Base-by-base conservation (phyloP, 2,888 invertebrate species). In the Meliscaeva auricollis region DNA sequence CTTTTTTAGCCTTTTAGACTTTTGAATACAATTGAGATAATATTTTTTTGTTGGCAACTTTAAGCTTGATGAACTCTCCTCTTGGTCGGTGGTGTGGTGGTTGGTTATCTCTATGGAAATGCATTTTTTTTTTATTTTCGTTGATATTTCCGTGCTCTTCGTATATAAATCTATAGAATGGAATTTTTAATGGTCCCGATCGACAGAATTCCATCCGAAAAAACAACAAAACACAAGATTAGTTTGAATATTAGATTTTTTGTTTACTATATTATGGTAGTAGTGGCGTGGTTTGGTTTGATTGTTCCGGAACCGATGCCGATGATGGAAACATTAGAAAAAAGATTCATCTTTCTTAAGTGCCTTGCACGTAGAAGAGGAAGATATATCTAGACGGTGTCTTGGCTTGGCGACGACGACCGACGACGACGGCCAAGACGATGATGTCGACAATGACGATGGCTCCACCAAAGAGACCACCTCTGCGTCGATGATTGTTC, bases 311-410 rank as follows among this genome's bases (percentile, higher is more conserved):
- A 74, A 66, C 70, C 64, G 83, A 79, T 84, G 84, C 70, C 64
- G 83, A 79, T 84, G 84, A 80, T 84, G 79, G 84, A 80, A 84
- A 80, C 75, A 75, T 84, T 75, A 54, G 66, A 48, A 66, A 64
- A 80, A 72, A 84, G 80, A 84, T 84, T 84, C 84, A 84, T 84
- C 83, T 69, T 80, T 72, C 80, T 74, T 79, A 76, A 84, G 75
- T 79, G 84, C 80, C 64, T 48, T 26, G 41, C n/a, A 35, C 20
- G 17, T 48, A 9, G 35, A 48, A 32, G 11, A 20, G 46, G 6
- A 26, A 20, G 44, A 15, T 41, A 60, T 30, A 30, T 5, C 20
- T 44, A 46, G 26, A 44, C 13, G n/a, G 46, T 22, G 6, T 20
- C 7, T 1, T 32, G 30, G 5, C 32, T 7, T 15, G n/a, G 20